Percentiles rank a stretch among this genome's conserved stretches.
Conservation (phyloP, 2,113 vertebrate species). For the Vimba vimba region DNA sequence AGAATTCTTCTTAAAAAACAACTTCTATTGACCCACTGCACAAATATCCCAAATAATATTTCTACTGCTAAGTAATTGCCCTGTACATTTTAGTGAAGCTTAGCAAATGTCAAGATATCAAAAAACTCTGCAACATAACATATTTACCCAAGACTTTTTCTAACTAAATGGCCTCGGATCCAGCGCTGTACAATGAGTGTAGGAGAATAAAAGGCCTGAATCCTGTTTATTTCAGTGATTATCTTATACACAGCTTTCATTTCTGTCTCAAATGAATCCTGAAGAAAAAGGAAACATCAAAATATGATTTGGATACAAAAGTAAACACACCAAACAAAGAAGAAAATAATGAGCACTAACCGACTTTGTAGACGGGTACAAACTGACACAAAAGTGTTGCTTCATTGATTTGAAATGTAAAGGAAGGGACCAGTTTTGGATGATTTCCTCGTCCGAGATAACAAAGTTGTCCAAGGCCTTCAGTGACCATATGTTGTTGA, state of each 20-base stretch:
- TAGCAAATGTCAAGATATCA: background rate
- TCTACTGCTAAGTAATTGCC: background rate
- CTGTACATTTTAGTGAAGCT: background rate
- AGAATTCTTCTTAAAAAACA: conserved; percentile 2
- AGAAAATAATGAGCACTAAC: conserved; percentile 39
- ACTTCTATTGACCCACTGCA: background rate
- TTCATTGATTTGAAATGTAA: conserved; percentile 64
- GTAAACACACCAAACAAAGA: background rate
- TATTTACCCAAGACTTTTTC: conserved; percentile 72
- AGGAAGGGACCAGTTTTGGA: conserved; percentile 69
- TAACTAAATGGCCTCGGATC: conserved; percentile 74
- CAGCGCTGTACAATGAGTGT: conserved; percentile 78
- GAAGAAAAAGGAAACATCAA: conserved; percentile 39
- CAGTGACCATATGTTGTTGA: conserved; percentile 72
- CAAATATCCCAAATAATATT: background rate
- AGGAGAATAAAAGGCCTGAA: conserved; percentile 74
- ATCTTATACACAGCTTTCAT: conserved; percentile 61
- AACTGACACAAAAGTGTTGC: conserved; percentile 60
- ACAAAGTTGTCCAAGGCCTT: conserved; percentile 71
- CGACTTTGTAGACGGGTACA: conserved; percentile 54
- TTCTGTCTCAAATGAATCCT: conserved; percentile 72
- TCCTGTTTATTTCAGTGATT: conserved; percentile 73
- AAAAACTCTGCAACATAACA: background rate
- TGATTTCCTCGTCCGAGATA: conserved; percentile 77
- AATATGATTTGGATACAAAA: background rate